Evolutionary conservation across 2,888 invertebrate genomes (phyloP).

Genomic region (Eilema griseolum): DNA sequence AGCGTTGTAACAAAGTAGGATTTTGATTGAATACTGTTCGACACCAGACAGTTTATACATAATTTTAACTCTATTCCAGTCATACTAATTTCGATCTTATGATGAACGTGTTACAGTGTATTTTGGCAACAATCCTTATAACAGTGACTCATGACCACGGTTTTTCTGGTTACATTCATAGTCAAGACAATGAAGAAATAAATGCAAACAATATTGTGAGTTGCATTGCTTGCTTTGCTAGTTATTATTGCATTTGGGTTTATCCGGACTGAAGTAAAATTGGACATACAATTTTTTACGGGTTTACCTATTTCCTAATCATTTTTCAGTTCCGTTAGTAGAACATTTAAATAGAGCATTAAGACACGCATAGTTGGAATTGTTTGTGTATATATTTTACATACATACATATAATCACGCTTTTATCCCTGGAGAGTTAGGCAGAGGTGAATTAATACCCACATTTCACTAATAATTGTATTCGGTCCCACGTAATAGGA

Average conservation of each 20-base stretch:
- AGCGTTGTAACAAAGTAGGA: fast-evolving
- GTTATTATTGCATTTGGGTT: conserved; percentile 12
- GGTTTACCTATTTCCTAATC: background rate
- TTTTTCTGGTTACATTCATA: conserved; percentile 46
- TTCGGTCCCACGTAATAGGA: no score
- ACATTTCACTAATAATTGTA: no score
- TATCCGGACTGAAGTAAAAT: conserved; percentile 8
- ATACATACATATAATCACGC: no score
- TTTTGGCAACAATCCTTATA: background rate
- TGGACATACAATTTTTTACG: background rate
- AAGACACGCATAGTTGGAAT: no score
- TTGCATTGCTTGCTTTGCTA: background rate
- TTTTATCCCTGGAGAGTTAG: no score
- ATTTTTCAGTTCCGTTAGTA: background rate
- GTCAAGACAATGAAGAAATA: conserved; percentile 24
- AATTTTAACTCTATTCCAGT: background rate
- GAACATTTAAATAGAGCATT: background rate
- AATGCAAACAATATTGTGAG: background rate
- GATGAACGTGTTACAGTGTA: fast-evolving
- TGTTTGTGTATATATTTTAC: no score
- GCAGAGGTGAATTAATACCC: no score
- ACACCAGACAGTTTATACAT: conserved; percentile 11
- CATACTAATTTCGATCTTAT: conserved; percentile 22
- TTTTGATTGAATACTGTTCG: background rate
- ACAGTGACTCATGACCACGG: conserved; percentile 39